Conservation (phyloP, 2,797 vertebrate genomes). For the Hipposideros larvatus region DNA sequence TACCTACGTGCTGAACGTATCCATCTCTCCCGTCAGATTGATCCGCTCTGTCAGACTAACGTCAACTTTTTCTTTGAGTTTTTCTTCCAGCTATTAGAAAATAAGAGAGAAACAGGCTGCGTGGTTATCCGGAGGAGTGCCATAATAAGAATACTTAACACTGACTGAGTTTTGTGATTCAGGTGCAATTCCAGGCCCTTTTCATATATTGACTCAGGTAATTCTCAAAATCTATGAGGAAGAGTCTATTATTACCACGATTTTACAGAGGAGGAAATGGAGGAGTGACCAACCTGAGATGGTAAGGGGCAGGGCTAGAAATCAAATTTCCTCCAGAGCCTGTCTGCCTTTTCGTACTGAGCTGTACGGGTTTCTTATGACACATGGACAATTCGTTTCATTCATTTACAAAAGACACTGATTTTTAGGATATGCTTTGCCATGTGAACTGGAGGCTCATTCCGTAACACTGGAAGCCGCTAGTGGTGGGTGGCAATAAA, state of each 20-base stretch:
- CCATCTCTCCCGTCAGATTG: constrained; percentile 98
- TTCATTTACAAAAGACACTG: neutral
- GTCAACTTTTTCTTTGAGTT: constrained; percentile 99
- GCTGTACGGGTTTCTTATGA: neutral
- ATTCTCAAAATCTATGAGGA: neutral
- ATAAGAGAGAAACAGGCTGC: constrained; percentile 62
- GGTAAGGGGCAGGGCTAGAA: neutral
- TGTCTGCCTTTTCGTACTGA: neutral
- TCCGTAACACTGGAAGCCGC: neutral
- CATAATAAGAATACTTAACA: neutral
- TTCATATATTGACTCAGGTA: neutral
- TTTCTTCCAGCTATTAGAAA: constrained; percentile 95
- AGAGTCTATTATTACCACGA: neutral
- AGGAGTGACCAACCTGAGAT: neutral
- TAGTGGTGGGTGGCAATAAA: neutral
- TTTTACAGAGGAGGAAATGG: neutral
- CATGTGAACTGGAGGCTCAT: neutral
- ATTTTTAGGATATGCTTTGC: neutral
- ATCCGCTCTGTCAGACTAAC: constrained; percentile 94
- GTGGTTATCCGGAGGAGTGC: neutral
- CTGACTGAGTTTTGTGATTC: neutral
- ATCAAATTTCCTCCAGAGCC: constrained; percentile 41
- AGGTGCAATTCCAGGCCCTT: neutral
- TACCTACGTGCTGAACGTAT: constrained; percentile 98
- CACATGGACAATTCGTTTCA: neutral